phyloP scores from a whole-genome alignment of 2,113 vertebrate species.

The Leucoraja erinaceus region DNA sequence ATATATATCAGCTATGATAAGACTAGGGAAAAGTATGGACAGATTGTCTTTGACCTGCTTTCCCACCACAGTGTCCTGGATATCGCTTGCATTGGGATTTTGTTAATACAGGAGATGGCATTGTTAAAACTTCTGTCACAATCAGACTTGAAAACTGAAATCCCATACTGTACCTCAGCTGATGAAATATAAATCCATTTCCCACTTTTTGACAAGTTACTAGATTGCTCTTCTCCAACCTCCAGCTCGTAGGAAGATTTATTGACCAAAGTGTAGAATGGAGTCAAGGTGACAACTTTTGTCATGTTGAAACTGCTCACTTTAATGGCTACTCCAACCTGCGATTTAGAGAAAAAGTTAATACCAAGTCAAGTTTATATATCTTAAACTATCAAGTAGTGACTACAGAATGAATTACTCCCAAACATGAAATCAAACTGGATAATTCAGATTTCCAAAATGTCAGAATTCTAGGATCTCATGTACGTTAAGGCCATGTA shows the following conservation, averaged over 20 bases:
- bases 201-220: constrained; percentile 53
- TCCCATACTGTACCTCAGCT: constrained; percentile 64
- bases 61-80: not conserved
- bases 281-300: constrained; percentile 82
- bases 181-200: constrained; percentile 81
- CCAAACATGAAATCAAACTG: not conserved
- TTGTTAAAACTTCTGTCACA: not conserved
- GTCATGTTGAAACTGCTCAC: constrained; percentile 94
- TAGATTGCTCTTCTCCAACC: constrained; percentile 73
- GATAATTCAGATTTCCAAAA: too few relatives aligned
- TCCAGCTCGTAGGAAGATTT: constrained; percentile 83
- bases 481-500: too few relatives aligned
- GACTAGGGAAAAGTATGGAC: not conserved
- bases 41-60: not conserved
- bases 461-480: too few relatives aligned
- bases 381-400: not conserved
- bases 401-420: not conserved
- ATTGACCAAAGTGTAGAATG: constrained; percentile 87
- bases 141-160: not conserved
- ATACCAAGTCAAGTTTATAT: not conserved
- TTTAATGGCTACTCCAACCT: constrained; percentile 90
- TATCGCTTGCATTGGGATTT: not conserved
- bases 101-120: not conserved
- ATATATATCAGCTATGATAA: not conserved
- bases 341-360: constrained; percentile 37